Evolutionary conservation across 1,140 invertebrate genomes (phyloP), one percentile per base, ranked within the genome.

Genomic region (Pseudomyrmex pallidus): DNA sequence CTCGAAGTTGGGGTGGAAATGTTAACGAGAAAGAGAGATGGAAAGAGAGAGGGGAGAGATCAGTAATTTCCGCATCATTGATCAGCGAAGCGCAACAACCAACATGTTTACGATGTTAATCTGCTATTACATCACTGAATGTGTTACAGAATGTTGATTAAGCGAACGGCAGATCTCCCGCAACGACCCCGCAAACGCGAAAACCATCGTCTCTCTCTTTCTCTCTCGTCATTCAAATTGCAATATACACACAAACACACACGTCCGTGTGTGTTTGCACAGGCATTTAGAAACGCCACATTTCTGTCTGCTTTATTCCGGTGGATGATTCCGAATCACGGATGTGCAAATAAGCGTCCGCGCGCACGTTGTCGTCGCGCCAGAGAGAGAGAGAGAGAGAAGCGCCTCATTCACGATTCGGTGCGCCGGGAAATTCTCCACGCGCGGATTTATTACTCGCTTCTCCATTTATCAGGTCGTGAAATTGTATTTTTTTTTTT

Each of bases 141-240:
- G 22, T 61, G 17, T 25, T 66, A 54, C 46, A 44, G 61, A 66
- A 66, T 66, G n/a, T 56, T 44, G 63, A 67, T 77, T 77, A 77
- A 22, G 7, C 50, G 48, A 12, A 3, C 15, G 20, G 2, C 13
- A 15, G 35, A 73, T 46, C 17, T 52, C 22, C 46, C 35, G 44
- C 35, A 44, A 35, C 15, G 10, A 22, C 50, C n/a, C 20, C 13
- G 44, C 46, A 63, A 74, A 35, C 5, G 35, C 5, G 35, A 35
- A 35, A 35, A 35, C 35, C 35, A 35, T 35, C 35, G 5, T 35
- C 35, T 35, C 5, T 35, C 25, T 35, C 25, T 35, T 35, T 3
- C 22, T 59, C 35, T 22, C 54, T n/a, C 13, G 13, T 57, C 70
- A 73, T 73, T 73, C 56, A 57, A 54, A 5, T 59, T 48, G 9